Conservation (phyloP, 2,113 vertebrate genomes). For the Sinocyclocheilus maitianheensis region DNA sequence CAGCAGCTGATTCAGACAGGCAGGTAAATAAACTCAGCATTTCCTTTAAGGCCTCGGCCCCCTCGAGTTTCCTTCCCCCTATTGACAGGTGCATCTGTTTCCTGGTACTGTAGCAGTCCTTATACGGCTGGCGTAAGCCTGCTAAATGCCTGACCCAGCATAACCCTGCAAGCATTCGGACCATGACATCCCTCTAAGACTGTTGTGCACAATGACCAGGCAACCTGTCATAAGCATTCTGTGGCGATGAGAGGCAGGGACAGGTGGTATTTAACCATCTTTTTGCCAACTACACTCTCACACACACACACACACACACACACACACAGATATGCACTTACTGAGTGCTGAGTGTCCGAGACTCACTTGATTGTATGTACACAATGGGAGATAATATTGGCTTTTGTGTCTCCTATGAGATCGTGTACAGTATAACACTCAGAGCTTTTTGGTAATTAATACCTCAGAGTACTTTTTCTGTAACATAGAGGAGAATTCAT, state of each 20-base stretch:
- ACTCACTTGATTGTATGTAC: slow-evolving; percentile 15
- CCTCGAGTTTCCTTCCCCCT: slow-evolving; percentile 67
- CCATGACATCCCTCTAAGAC: slow-evolving; percentile 70
- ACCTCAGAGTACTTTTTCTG: slow-evolving; percentile 16
- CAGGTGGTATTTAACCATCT: slow-evolving; percentile 73
- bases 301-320: not conserved
- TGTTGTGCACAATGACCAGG: slow-evolving; percentile 68
- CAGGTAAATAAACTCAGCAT: slow-evolving; percentile 65
- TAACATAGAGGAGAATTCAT: not conserved
- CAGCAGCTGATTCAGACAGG: slow-evolving; percentile 57
- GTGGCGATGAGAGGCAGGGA: slow-evolving; percentile 66
- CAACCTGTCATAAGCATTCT: slow-evolving; percentile 68
- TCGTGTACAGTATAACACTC: slow-evolving; percentile 18
- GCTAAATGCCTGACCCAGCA: slow-evolving; percentile 69
- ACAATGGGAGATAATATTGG: slow-evolving; percentile 1
- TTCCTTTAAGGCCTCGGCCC: slow-evolving; percentile 64
- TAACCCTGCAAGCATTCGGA: slow-evolving; percentile 68
- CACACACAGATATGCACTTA: not conserved
- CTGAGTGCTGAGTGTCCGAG: not conserved
- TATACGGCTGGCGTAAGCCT: slow-evolving; percentile 68
- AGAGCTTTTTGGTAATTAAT: slow-evolving; percentile 5
- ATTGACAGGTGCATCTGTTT: slow-evolving; percentile 77
- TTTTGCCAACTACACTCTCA: slow-evolving; percentile 3
- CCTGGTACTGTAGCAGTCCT: slow-evolving; percentile 62
- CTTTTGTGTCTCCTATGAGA: slow-evolving; percentile 10